Conservation (phyloP, 2,888 invertebrate species). For the Platynereis dumerilii region DNA sequence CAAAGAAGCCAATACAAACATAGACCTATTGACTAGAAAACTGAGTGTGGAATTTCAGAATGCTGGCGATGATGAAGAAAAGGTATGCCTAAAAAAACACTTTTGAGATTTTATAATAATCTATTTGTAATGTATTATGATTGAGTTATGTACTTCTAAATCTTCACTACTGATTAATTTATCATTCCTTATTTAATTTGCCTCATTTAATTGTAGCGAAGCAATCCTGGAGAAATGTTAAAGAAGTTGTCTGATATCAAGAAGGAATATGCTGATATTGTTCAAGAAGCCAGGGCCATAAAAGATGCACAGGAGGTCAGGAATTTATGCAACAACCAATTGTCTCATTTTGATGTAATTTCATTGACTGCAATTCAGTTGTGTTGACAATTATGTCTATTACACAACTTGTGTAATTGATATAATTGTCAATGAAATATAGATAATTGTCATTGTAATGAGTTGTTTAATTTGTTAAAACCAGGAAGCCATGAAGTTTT, state of each 20-base stretch:
- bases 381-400: no score
- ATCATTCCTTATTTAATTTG: no score
- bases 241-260: slow-evolving; percentile 47
- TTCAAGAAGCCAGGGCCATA: slow-evolving; percentile 46
- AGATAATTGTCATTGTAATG: no score
- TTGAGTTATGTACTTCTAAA: no score
- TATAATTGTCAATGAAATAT: no score
- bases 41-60: slow-evolving; percentile 14
- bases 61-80: slow-evolving; percentile 1
- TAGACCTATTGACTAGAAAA: slow-evolving; percentile 19
- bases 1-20: slow-evolving; percentile 18
- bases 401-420: no score
- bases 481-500: slow-evolving; percentile 22
- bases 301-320: slow-evolving; percentile 49
- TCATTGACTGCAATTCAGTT: neutral
- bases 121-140: no score
- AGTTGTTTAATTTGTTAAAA: no score
- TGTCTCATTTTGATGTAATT: neutral
- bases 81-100: neutral
- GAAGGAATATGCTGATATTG: slow-evolving; percentile 46
- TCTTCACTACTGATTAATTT: no score
- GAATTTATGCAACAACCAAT: neutral
- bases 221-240: slow-evolving; percentile 48
- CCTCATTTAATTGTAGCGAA: slow-evolving; percentile 1
- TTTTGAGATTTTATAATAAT: neutral